Conservation (phyloP, 2,888 invertebrate species). For the Cataglyphis rosenhaueri region DNA sequence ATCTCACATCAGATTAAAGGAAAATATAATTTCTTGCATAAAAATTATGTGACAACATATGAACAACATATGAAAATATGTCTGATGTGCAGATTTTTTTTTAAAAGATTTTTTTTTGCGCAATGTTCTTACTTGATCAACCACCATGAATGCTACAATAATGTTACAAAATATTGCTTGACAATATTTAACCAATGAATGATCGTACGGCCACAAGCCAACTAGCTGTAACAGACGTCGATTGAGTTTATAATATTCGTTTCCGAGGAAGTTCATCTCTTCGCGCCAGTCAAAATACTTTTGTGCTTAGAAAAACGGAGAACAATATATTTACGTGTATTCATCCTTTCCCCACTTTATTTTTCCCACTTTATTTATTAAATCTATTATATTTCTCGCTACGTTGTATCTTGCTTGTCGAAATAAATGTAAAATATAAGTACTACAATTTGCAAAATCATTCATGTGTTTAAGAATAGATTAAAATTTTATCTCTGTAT, state of each 20-base stretch:
- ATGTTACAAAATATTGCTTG: conserved; percentile 36
- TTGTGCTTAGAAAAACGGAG: not conserved
- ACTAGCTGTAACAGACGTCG: conserved; percentile 21
- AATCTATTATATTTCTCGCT: not conserved
- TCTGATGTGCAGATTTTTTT: not conserved
- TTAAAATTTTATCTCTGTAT: not conserved
- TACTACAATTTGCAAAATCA: conserved; percentile 21
- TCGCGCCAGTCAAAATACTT: not conserved
- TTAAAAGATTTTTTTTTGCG: not conserved
- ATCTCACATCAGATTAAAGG: not conserved
- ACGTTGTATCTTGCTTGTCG: not conserved
- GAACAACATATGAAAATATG: not conserved
- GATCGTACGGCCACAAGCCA: conserved; percentile 43
- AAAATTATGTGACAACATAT: not conserved
- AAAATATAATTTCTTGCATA: not conserved
- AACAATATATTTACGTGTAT: not conserved
- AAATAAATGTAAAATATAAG: conserved; percentile 6
- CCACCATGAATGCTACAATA: not conserved
- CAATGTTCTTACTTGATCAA: conserved; percentile 15
- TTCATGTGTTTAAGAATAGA: not conserved
- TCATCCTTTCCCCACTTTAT: not conserved
- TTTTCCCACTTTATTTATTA: not conserved
- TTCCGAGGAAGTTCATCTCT: conserved; percentile 36
- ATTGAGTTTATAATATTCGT: conserved; percentile 33
- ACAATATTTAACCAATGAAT: conserved; percentile 25